phyloP scores from a whole-genome alignment of 2,113 vertebrate genomes.

The Engystomops pustulosus region DNA sequence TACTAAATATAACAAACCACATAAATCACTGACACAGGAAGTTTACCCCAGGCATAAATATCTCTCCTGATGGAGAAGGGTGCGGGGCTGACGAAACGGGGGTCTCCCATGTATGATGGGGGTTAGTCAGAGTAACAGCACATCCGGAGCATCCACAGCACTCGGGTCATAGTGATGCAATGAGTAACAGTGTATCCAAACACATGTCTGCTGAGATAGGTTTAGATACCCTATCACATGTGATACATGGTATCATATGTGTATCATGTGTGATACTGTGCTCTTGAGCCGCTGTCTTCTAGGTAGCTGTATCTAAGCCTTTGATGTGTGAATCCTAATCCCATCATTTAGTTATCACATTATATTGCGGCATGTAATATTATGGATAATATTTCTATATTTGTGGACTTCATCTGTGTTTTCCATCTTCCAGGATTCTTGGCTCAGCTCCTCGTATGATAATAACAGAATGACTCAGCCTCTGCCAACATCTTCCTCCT shows the following conservation, averaged over 20 bases:
- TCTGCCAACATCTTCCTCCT: background rate
- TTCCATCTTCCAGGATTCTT: background rate
- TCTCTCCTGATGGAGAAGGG: background rate
- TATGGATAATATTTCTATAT: background rate
- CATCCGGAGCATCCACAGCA: no score
- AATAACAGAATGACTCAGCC: slow-evolving; percentile 18
- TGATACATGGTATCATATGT: no score
- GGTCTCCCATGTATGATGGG: background rate
- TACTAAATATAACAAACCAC: background rate
- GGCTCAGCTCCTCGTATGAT: background rate
- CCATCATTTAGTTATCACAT: no score
- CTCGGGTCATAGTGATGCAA: no score
- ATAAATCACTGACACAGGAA: slow-evolving; percentile 14
- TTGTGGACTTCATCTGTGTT: background rate
- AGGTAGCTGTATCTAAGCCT: no score
- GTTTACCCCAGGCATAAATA: slow-evolving; percentile 21
- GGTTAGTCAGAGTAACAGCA: background rate
- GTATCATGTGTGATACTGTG: background rate
- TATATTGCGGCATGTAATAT: no score
- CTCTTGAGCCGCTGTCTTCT: no score
- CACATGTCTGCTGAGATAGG: background rate
- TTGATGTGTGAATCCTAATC: no score
- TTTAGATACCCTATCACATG: no score
- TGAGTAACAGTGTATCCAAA: no score
- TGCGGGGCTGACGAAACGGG: background rate